Conservation (phyloP, 1,140 invertebrate species). For the Macrobrachium rosenbergii region DNA sequence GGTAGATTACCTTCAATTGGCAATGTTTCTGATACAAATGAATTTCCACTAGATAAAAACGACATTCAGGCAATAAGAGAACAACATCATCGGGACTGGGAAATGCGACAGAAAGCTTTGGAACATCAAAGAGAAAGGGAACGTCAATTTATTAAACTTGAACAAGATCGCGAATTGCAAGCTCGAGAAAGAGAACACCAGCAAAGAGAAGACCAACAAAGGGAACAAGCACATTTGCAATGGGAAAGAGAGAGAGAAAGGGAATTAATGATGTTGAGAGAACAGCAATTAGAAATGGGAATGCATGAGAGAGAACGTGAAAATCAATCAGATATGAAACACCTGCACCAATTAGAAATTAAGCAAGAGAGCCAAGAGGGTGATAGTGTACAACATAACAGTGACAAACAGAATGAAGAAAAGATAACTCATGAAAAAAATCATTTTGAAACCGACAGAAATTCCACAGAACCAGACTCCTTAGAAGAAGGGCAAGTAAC, state of each 20-base stretch:
- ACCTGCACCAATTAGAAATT: background rate
- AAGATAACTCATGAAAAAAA: too few species aligned
- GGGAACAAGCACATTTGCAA: slow-evolving; percentile 30
- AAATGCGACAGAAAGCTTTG: slow-evolving; percentile 32
- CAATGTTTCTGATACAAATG: slow-evolving; percentile 22
- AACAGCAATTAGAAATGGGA: background rate
- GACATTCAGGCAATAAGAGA: slow-evolving; percentile 42
- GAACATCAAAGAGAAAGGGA: slow-evolving; percentile 31
- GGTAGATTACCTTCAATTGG: background rate
- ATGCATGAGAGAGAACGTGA: slow-evolving; percentile 11
- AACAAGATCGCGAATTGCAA: slow-evolving; percentile 13
- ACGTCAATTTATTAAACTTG: slow-evolving; percentile 1
- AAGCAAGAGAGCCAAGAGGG: too few species aligned
- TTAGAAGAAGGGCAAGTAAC: background rate
- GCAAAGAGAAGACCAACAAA: slow-evolving; percentile 15
- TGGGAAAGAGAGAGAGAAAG: slow-evolving; percentile 16
- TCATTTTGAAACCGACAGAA: background rate
- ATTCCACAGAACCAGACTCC: background rate
- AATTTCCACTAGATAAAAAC: slow-evolving; percentile 34
- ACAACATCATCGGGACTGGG: slow-evolving; percentile 36
- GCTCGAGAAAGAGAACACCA: slow-evolving; percentile 28
- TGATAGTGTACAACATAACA: too few species aligned
- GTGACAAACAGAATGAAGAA: too few species aligned
- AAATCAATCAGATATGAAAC: background rate
- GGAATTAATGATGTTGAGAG: background rate